Percentiles rank a stretch among this genome's conserved stretches.
Evolutionary conservation across 92 coral and sea anemone species (phyloP).

Genomic region (Epizoanthus illoricatus): DNA sequence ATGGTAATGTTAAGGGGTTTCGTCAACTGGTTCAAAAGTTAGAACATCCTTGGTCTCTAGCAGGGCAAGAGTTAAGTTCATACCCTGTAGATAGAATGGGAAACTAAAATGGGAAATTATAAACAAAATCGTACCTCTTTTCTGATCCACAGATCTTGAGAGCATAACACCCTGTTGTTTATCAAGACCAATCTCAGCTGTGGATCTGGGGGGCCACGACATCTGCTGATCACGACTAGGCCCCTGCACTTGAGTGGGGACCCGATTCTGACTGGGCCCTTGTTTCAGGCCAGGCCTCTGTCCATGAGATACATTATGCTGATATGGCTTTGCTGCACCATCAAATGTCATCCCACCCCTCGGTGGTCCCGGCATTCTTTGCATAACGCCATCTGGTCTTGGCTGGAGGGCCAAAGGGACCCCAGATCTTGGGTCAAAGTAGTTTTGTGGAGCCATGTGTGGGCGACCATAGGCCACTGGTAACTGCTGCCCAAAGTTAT

Average conservation of each 20-base stretch:
- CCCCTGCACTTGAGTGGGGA: too few relatives aligned
- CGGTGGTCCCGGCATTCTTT: conserved; percentile 10
- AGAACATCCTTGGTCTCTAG: too few relatives aligned
- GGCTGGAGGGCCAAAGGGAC: conserved; percentile 17
- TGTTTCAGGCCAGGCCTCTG: conserved; percentile 39
- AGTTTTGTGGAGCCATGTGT: conserved; percentile 10
- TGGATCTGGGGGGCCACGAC: conserved; percentile 16
- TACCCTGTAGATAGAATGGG: too few relatives aligned
- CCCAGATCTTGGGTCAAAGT: conserved; percentile 27
- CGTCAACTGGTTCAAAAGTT: too few relatives aligned
- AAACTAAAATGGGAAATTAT: not conserved
- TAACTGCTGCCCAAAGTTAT: conserved; percentile 33
- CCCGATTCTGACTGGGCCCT: not conserved
- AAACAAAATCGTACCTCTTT: conserved; percentile 8
- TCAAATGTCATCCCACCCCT: conserved; percentile 4
- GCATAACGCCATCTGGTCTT: conserved; percentile 20
- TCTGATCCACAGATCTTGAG: conserved; percentile 2
- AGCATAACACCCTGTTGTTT: conserved; percentile 12
- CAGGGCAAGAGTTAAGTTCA: too few relatives aligned
- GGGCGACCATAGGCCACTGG: conserved; percentile 16
- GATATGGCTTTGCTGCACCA: conserved; percentile 20
- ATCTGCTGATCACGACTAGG: conserved; percentile 25
- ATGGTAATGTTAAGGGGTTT: too few relatives aligned
- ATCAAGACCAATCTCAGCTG: not conserved
- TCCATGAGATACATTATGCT: not conserved